Conservation (phyloP, 2,797 vertebrate genomes). For the Amblyraja radiata region DNA sequence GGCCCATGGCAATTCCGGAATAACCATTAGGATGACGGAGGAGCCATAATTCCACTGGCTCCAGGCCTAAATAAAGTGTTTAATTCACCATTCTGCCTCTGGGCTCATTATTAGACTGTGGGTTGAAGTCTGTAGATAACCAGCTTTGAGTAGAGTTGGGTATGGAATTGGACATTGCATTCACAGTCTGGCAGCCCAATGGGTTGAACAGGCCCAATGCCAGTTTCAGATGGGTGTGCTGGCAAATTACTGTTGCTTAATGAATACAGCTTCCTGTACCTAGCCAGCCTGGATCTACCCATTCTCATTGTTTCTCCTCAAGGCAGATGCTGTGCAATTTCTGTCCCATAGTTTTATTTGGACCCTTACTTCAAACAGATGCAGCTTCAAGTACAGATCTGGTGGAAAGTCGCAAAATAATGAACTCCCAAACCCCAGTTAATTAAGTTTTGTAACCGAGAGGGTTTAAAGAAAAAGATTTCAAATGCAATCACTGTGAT, state of each 20-base stretch:
- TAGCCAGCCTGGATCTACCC: background rate
- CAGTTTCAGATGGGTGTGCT: background rate
- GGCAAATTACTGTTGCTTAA: background rate
- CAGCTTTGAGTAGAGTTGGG: background rate
- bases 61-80: background rate
- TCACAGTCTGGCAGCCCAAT: background rate
- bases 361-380: background rate
- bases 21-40: rapidly evolving
- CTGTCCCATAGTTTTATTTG: background rate
- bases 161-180: background rate
- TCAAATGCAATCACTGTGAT: slow-evolving; percentile 17
- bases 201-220: no score
- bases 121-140: background rate
- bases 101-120: background rate
- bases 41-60: background rate
- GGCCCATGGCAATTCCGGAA: background rate
- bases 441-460: slow-evolving; percentile 6
- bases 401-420: slow-evolving; percentile 15
- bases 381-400: background rate
- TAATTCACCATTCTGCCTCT: no score
- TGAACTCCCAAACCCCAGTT: background rate
- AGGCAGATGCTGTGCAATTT: background rate
- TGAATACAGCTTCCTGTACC: background rate
- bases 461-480: background rate
- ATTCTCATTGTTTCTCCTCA: background rate